Evolutionary conservation across 2,888 invertebrate species (phyloP), one percentile per base, ranked within the genome.

Genomic region (Agrochola macilenta): DNA sequence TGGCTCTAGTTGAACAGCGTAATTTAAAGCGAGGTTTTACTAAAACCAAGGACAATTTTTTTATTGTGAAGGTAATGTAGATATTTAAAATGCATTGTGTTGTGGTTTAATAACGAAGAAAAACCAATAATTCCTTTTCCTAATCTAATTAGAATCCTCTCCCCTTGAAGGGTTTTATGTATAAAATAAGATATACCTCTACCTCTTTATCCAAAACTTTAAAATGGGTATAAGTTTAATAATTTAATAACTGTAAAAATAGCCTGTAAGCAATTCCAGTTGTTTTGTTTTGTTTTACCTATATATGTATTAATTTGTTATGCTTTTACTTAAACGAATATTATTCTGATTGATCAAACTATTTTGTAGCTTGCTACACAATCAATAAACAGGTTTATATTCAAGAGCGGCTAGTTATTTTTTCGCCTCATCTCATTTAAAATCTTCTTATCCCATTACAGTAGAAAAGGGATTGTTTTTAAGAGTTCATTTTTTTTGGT

Each of bases 401-500:
- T 74, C 68, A 79, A 71, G 26, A 35, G 77, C 46, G 61, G 78
- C 80, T 83, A 63, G 77, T 86, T 77, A 88, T 89, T 89, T 83
- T 82, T 86, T 86, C 69, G 65, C 74, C 83, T 84, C 79, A 43
- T 71, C 76, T 64, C 73, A 79, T 87, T 85, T 81, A 81, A 85
- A 82, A 82, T 84, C 57, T 84, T 83, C 74, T 84, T 87, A 88
- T 89, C 84, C 87, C 75, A 88, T 90, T 87, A 86, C 87, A 72
- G 65, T 73, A 82, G 82, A 81, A 85, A 69, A 79, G 86, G 87
- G 86, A 86, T 89, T 91, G 90, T 90, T 91, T 90, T 85, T 87
- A 86, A 84, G 81, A 83, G 81, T 74, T 81, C 84, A 80, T 87
- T 92, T 57, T 93, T 93, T 93, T 93, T 92, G 87, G 90, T 88